Evolutionary conservation across 2,797 vertebrate genomes (phyloP), one percentile per base, ranked within the genome.

Genomic region (Pelobates cultripes): DNA sequence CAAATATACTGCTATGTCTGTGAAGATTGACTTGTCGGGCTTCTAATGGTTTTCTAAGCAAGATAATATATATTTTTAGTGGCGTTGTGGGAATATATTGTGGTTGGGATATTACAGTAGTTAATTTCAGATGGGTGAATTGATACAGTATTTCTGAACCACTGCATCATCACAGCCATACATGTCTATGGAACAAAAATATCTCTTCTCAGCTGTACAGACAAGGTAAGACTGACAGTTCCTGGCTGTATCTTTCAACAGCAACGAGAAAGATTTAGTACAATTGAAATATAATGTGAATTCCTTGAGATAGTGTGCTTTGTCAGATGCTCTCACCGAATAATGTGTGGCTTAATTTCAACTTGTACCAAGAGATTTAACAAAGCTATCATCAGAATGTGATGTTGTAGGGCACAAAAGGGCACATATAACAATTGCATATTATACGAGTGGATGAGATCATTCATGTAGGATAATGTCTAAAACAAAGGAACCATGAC

Each of bases 271-370:
- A 28, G 28, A 28, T 1, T 28, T 28, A 28, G n/a, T n/a, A n/a
- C n/a, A n/a, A n/a, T n/a, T n/a, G n/a, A n/a, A n/a, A 70, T 42
- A 70, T 70, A 64, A 81, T 45, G n/a, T 81, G 57, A 47, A 7
- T 41, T 75, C 6, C 43, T 17, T 70, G 28, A 81, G 79, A 73
- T 75, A 41, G 79, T 53, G 28, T 28, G 45, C 67, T 64, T 81
- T 81, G 57, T 64, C 68, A 76, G 43, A 43, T 64, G 53, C 28
- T 28, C 28, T 28, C 28, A 28, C 28, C 28, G 47, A 14, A n/a
- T 53, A 75, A 72, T 75, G 75, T 81, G 64, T 81, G 73, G 73
- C 79, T 66, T 81, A 74, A 68, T 80, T 79, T 80, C 71, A 57
- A 17, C 42, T 80, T 74, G 45, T 51, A 64, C 41, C 73, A 51